Conservation (phyloP, 2,888 invertebrate species). For the Drosophila imparisetae region DNA sequence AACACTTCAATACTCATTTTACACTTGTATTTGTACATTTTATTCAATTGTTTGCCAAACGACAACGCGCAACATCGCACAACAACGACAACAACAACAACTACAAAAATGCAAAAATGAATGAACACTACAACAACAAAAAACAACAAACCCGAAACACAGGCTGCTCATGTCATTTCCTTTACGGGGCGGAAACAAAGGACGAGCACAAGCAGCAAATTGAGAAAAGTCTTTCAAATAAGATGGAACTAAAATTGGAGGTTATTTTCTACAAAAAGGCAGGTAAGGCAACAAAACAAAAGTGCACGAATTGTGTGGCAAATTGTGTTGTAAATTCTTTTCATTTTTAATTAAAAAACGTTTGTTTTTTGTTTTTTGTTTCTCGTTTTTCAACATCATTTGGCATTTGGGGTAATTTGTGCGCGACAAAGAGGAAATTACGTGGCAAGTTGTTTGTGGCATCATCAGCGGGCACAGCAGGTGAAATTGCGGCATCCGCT, state of each 20-base stretch:
- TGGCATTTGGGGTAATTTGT: constrained; percentile 55
- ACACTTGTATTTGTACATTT: constrained; percentile 68
- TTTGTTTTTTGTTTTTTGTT: not conserved
- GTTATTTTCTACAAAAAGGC: constrained; percentile 97
- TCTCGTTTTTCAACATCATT: constrained; percentile 35
- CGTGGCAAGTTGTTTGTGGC: constrained; percentile 27
- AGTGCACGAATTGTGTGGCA: constrained; percentile 22
- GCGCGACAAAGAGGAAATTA: constrained; percentile 53
- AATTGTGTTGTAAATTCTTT: constrained; percentile 67
- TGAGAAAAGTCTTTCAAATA: constrained; percentile 94
- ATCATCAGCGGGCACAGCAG: not conserved
- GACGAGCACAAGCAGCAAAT: constrained; percentile 95
- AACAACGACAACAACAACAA: constrained; percentile 16
- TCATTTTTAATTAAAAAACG: constrained; percentile 68
- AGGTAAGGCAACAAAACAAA: constrained; percentile 87
- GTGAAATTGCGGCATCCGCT: constrained; percentile 2
- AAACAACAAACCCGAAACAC: constrained; percentile 53
- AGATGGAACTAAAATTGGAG: constrained; percentile 96
- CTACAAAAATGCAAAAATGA: constrained; percentile 29
- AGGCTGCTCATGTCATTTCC: constrained; percentile 96
- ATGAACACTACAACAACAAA: constrained; percentile 35
- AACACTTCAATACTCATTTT: constrained; percentile 77
- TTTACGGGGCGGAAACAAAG: constrained; percentile 95
- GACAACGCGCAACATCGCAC: constrained; percentile 20
- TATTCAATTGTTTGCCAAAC: constrained; percentile 68